Conservation (phyloP, 2,888 invertebrate genomes). For the Drosophila flavopinicola region DNA sequence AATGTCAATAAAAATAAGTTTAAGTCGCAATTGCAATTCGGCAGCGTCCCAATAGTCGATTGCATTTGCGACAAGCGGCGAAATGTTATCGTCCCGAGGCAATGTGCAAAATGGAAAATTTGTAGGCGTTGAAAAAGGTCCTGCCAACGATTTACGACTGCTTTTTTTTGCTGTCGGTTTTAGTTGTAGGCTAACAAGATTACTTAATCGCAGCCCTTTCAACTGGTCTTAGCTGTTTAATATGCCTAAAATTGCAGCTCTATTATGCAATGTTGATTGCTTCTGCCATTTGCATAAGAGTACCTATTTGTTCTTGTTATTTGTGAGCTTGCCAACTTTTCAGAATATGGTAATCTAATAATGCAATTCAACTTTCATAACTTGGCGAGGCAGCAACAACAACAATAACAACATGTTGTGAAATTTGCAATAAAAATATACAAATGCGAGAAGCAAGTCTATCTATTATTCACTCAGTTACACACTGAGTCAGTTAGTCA, state of each 20-base stretch:
- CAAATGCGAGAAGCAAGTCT: background rate
- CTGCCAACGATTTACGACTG: conserved; percentile 3
- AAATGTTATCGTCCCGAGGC: conserved; percentile 14
- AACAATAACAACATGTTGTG: conserved; percentile 35
- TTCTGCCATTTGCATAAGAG: conserved; percentile 33
- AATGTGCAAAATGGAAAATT: conserved; percentile 11
- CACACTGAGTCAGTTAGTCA: conserved; percentile 13
- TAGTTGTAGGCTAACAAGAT: conserved; percentile 1
- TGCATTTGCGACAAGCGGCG: conserved; percentile 48
- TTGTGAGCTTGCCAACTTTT: conserved; percentile 27
- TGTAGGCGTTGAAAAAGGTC: conserved; percentile 11
- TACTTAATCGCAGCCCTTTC: background rate
- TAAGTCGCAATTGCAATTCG: conserved; percentile 44
- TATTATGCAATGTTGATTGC: conserved; percentile 30
- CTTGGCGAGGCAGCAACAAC: background rate
- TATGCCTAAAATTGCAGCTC: conserved; percentile 7
- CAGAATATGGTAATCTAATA: conserved; percentile 36
- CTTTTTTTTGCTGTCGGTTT: background rate
- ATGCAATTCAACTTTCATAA: conserved; percentile 18
- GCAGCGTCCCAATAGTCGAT: conserved; percentile 36
- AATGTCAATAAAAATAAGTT: conserved; percentile 67
- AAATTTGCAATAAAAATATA: conserved; percentile 52
- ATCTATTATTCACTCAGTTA: conserved; percentile 29
- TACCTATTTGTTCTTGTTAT: conserved; percentile 5
- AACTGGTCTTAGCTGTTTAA: conserved; percentile 7